Conservation (phyloP, 2,113 vertebrate genomes). For the Notothenia rossii region DNA sequence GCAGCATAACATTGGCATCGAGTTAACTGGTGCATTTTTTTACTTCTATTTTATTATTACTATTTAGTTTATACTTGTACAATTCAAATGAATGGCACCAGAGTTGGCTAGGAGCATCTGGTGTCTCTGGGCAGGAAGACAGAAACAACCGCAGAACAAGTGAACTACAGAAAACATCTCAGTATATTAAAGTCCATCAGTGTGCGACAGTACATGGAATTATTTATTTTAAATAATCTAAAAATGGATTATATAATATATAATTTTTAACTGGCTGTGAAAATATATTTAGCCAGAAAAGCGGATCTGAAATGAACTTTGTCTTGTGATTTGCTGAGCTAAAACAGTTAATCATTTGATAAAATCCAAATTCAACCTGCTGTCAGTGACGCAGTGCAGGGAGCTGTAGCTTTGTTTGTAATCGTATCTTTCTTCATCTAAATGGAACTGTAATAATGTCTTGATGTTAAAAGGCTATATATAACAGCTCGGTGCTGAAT, state of each 20-base stretch:
- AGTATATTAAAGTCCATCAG: no score
- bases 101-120: no score
- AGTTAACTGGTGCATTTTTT: neutral
- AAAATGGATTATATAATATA: neutral
- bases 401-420: neutral
- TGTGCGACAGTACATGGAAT: no score
- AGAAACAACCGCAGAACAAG: no score
- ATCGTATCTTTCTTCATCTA: neutral
- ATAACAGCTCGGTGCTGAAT: conserved; percentile 15
- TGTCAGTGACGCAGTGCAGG: neutral
- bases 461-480: conserved; percentile 18
- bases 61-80: no score
- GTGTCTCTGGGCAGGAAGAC: no score
- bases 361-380: neutral
- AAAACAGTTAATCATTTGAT: neutral
- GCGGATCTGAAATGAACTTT: neutral
- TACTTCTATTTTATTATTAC: neutral
- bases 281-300: neutral
- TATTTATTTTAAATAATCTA: neutral
- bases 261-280: neutral
- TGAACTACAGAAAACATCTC: no score
- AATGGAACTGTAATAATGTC: neutral
- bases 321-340: neutral
- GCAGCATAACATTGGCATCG: neutral
- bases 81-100: no score